phyloP scores from a whole-genome alignment of 2,797 vertebrate genomes.

The Furcifer pardalis region DNA sequence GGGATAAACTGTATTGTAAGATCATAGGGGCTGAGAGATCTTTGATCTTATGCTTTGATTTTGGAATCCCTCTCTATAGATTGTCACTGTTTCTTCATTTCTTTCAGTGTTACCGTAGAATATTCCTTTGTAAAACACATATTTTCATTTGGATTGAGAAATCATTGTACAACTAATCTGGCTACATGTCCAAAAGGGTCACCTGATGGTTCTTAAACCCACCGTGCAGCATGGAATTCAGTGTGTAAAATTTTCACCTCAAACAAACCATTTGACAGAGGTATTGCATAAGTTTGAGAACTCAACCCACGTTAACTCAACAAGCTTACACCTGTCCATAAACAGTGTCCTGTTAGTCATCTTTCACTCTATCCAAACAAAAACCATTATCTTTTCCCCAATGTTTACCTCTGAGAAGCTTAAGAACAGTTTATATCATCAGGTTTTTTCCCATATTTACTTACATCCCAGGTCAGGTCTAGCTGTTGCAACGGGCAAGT shows the following conservation, averaged over 20 bases:
- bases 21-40: too few relatives aligned
- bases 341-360: not conserved
- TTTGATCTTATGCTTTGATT: too few relatives aligned
- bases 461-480: not conserved
- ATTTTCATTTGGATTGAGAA: not conserved
- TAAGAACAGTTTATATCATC: not conserved
- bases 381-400: not conserved
- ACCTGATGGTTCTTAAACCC: not conserved
- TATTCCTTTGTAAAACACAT: not conserved
- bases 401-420: not conserved
- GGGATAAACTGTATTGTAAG: too few relatives aligned
- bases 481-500: not conserved
- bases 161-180: not conserved
- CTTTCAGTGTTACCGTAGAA: too few relatives aligned
- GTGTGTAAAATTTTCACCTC: not conserved
- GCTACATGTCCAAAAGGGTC: not conserved
- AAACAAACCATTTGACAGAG: too few relatives aligned
- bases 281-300: too few relatives aligned
- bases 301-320: not conserved
- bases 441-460: not conserved
- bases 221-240: not conserved
- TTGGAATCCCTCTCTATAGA: too few relatives aligned
- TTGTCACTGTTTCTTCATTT: too few relatives aligned
- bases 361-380: not conserved
- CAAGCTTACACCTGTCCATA: too few relatives aligned